phyloP scores from a whole-genome alignment of 2,797 vertebrate genomes.

The Apodemus agrarius region DNA sequence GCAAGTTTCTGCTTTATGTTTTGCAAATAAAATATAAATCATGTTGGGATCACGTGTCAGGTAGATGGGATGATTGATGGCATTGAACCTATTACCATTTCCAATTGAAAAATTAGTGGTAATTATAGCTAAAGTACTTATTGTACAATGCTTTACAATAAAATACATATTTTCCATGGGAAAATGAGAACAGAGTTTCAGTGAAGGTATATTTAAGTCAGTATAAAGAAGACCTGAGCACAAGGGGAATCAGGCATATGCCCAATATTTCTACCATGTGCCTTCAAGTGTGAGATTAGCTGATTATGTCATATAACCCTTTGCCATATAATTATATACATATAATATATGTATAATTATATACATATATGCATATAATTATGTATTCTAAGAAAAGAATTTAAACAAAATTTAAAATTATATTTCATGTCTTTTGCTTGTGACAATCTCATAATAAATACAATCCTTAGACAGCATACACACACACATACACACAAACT shows the following conservation, averaged over 20 bases:
- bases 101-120: constrained; percentile 59
- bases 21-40: constrained; percentile 56
- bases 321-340: constrained; percentile 28
- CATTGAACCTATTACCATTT: constrained; percentile 61
- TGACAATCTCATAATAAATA: background rate
- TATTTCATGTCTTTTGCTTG: background rate
- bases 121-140: constrained; percentile 66
- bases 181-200: constrained; percentile 83
- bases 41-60: background rate
- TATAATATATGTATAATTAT: too few relatives aligned
- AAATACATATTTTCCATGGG: background rate
- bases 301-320: constrained; percentile 75
- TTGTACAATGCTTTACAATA: constrained; percentile 63
- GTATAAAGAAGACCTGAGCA: constrained; percentile 79
- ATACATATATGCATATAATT: background rate
- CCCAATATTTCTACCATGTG: constrained; percentile 84
- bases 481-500: background rate
- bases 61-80: constrained; percentile 55
- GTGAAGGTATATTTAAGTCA: constrained; percentile 85
- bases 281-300: constrained; percentile 74
- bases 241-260: constrained; percentile 68
- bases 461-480: background rate
- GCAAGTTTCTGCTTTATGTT: background rate
- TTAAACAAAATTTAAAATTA: constrained; percentile 53
- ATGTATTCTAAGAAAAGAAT: background rate